phyloP scores from a whole-genome alignment of 2,797 vertebrate species.

The Acropternis orthonyx region DNA sequence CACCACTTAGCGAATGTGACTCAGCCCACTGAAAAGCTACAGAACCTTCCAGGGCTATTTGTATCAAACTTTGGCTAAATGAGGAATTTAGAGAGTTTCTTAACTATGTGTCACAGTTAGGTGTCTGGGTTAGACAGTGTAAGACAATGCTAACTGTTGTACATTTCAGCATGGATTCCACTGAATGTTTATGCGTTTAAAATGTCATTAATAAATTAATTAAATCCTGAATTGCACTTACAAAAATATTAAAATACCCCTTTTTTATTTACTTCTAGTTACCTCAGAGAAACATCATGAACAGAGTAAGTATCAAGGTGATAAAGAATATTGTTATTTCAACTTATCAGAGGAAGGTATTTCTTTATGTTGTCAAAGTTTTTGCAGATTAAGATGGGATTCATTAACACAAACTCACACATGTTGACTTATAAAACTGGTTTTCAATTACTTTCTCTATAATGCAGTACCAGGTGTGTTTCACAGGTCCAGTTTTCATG shows the following conservation, averaged over 20 bases:
- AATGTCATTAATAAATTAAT: not conserved
- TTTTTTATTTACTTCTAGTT: conserved; percentile 47
- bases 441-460: not conserved
- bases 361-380: not conserved
- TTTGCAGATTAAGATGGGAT: not conserved
- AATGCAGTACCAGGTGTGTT: not conserved
- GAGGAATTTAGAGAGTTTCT: not conserved
- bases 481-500: not conserved
- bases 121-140: not conserved
- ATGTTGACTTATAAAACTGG: not conserved
- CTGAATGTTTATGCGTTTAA: not conserved
- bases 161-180: not conserved
- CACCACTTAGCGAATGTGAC: not conserved
- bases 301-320: conserved; percentile 38
- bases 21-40: not conserved
- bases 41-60: not conserved
- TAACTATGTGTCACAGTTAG: not conserved
- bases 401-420: not conserved
- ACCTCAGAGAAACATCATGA: conserved; percentile 8
- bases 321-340: not conserved
- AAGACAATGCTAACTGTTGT: not conserved
- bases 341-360: not conserved
- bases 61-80: not conserved
- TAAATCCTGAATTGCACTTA: not conserved
- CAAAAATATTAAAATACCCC: not conserved